These are phyloP conservation scores for Thymallus thymallus DNA, from an alignment of 2,113 vertebrate genomes.

Conservation along the genomic window DNA sequence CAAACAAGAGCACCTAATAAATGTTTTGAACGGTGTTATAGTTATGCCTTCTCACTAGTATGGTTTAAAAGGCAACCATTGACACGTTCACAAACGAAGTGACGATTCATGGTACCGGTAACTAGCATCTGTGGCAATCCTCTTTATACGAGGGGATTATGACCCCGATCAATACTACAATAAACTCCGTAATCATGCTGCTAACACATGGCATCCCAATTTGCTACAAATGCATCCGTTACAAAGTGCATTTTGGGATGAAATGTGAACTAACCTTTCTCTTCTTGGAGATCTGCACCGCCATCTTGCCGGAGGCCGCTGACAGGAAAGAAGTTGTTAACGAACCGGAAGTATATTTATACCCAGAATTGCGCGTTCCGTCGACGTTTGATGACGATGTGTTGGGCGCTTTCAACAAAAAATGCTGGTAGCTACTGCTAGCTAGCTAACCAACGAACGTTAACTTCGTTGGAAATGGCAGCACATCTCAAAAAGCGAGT, in stretches of 20 bases:
- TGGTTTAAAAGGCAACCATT: background rate
- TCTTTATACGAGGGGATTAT: background rate
- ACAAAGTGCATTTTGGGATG: background rate
- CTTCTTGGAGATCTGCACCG: conserved; percentile 11
- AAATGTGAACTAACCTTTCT: conserved; percentile 3
- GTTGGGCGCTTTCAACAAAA: background rate
- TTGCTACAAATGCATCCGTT: background rate
- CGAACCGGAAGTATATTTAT: background rate
- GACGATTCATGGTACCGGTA: background rate
- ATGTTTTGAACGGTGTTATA: no score
- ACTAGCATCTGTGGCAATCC: background rate
- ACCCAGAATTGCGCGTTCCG: background rate
- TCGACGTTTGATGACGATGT: background rate
- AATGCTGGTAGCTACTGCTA: background rate
- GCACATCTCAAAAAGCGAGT: conserved; percentile 96
- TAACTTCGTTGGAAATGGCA: conserved; percentile 76
- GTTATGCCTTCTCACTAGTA: no score
- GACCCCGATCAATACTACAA: background rate
- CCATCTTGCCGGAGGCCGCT: conserved; percentile 4
- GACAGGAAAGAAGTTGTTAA: conserved; percentile 2
- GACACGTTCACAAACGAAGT: background rate
- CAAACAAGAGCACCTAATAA: no score
- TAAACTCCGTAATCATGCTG: background rate
- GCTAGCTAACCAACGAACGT: no score
- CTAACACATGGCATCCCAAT: background rate